A percentile compares a stretch with the other conserved stretches of the same genome.
phyloP scores from a whole-genome alignment of 2,797 vertebrate genomes.

The Pseudomugil gertrudae region DNA sequence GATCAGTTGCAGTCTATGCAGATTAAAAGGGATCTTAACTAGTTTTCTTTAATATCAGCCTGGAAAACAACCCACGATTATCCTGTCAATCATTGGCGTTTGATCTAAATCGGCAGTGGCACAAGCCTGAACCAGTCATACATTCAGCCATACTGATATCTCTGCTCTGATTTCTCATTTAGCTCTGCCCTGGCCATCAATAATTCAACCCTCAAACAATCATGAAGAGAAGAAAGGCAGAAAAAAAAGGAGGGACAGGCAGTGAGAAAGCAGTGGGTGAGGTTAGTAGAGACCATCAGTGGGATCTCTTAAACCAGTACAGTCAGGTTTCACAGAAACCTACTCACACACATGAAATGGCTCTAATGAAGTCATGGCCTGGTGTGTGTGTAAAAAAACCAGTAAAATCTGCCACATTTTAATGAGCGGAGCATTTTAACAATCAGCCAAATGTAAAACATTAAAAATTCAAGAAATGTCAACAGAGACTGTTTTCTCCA shows the following conservation, averaged over 20 bases:
- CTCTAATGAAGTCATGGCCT: conserved; percentile 61
- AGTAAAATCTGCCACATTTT: conserved; percentile 38
- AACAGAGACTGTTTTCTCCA: neutral
- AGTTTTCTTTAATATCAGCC: neutral
- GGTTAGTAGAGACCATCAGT: conserved; percentile 52
- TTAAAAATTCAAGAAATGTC: neutral
- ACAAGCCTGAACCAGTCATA: conserved; percentile 4
- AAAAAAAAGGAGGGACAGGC: conserved; percentile 23
- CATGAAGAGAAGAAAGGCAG: conserved; percentile 45
- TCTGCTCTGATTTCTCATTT: conserved; percentile 76
- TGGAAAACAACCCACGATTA: neutral
- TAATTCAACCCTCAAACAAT: conserved; percentile 77
- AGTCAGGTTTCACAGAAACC: conserved; percentile 65
- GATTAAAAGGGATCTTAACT: conserved; percentile 11
- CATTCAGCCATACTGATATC: conserved; percentile 35
- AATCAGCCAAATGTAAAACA: conserved; percentile 19
- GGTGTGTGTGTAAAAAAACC: conserved; percentile 34
- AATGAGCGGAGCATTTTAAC: conserved; percentile 48
- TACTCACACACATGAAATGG: conserved; percentile 39
- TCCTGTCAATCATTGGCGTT: neutral
- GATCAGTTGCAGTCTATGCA: neutral
- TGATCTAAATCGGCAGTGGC: conserved; percentile 1
- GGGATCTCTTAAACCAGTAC: conserved; percentile 59
- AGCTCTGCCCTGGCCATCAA: conserved; percentile 72
- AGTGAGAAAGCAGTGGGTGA: conserved; percentile 59